Conservation (phyloP, 23 tunicate species). For the Pegea sp. region DNA sequence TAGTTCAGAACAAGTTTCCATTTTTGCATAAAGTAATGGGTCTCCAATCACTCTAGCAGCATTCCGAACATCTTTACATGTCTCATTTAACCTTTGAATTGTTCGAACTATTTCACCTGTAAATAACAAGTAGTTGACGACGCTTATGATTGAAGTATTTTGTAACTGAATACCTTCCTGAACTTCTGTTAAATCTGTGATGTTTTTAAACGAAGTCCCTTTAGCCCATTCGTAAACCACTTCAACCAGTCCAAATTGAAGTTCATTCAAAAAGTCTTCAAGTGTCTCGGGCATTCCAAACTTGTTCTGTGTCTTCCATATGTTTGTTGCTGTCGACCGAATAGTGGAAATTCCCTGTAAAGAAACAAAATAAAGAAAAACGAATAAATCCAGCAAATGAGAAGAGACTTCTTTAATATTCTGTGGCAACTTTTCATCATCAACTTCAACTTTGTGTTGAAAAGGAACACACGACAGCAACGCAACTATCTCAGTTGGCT, state of each 20-base stretch:
- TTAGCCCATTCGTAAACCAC: conserved; percentile 98
- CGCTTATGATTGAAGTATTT: no score
- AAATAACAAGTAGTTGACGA: not conserved
- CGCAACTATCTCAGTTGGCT: conserved; percentile 79
- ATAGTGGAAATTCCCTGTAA: conserved; percentile 55
- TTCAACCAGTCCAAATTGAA: conserved; percentile 66
- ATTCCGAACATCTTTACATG: conserved; percentile 83
- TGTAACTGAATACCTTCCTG: conserved; percentile 94
- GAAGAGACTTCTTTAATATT: conserved; percentile 44
- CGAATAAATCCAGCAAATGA: not conserved
- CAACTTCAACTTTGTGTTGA: conserved; percentile 65
- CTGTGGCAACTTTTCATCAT: conserved; percentile 40
- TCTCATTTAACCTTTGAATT: conserved; percentile 81
- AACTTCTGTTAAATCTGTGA: conserved; percentile 59
- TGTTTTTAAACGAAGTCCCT: conserved; percentile 85
- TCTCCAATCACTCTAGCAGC: conserved; percentile 98
- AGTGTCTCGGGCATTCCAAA: conserved; percentile 57
- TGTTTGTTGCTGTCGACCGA: conserved; percentile 24
- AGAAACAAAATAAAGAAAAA: not conserved
- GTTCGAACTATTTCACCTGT: conserved; percentile 77
- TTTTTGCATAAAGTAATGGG: conserved; percentile 41
- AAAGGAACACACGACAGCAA: conserved; percentile 72
- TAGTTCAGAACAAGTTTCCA: conserved; percentile 93
- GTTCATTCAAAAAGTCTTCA: conserved; percentile 50
- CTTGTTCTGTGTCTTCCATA: conserved; percentile 26